Base-by-base conservation (phyloP, 2,888 invertebrate genomes). In the Campopleginae sp. region DNA sequence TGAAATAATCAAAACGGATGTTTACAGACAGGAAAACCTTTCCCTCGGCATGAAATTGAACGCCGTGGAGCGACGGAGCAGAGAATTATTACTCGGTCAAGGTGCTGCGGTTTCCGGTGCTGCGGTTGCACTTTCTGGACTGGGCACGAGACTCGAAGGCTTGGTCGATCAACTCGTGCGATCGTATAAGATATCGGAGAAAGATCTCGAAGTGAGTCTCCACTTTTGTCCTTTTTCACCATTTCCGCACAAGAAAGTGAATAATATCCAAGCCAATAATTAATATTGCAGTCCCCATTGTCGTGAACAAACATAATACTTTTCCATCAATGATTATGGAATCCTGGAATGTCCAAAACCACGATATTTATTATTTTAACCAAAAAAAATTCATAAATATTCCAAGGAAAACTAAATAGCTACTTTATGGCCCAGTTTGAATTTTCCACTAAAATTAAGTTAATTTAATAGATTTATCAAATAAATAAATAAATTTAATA, bases 121-220 rank as follows among this genome's bases (percentile, higher is more conserved):
- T 1, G 95, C 96, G 17, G 95, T 96, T 17, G 96, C 96, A 1
- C 93, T 97, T 46, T 95, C 96, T 87, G 96, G 96, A 17, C 94
- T 97, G 17, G 95, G 96, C 70, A 95, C 96, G 2, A 95, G 97
- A 70, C 94, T 97, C 74, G 96, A 96, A 88, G 95, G 95, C 86
- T 95, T 97, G 48, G 96, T 97, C 4, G 96, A 96, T 89, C 96
- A 97, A 90, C 94, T 97, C 84, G 95, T 96, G 80, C 94, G 95
- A 85, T 96, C 97, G 8, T 97, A 97, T 93, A 95, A 95, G 89
- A 97, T 97, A 92, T 97, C 97, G 8, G 95, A 95, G 86, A 96
- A 96, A 91, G 97, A 97, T 92, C 94, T 97, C 75, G 96, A 97
- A 94, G 97, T 96, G 92, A 90, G 88, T 88, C 14, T 1, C 14